phyloP scores from a whole-genome alignment of 2,888 invertebrate genomes.

The Perithous albicinctus region DNA sequence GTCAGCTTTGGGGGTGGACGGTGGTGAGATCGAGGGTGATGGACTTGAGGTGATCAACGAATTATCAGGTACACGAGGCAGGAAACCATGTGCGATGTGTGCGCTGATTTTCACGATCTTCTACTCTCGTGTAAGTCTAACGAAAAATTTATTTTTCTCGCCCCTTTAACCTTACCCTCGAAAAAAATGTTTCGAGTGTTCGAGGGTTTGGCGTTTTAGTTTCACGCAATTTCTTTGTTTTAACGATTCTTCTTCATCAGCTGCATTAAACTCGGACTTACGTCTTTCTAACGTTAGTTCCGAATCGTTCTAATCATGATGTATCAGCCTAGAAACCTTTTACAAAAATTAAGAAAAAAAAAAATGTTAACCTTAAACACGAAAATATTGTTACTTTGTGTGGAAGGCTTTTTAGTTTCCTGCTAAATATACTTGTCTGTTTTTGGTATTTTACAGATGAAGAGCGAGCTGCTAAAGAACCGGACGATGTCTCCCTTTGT shows the following conservation, averaged over 20 bases:
- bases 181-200: neutral
- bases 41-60: slow-evolving; percentile 78
- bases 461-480: slow-evolving; percentile 91
- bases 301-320: neutral
- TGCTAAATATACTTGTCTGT: neutral
- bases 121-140: slow-evolving; percentile 92
- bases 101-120: slow-evolving; percentile 96
- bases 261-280: neutral
- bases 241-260: neutral
- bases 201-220: neutral
- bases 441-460: slow-evolving; percentile 88
- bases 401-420: neutral
- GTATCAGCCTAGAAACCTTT: neutral
- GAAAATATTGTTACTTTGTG: neutral
- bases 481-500: slow-evolving; percentile 90
- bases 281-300: neutral
- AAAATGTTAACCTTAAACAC: neutral
- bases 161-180: slow-evolving; percentile 18
- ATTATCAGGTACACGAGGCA: slow-evolving; percentile 70
- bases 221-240: neutral
- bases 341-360: neutral
- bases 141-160: slow-evolving; percentile 47
- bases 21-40: slow-evolving; percentile 77
- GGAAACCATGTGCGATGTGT: slow-evolving; percentile 95
- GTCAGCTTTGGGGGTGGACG: slow-evolving; percentile 73